Evolutionary conservation across 2,888 invertebrate genomes (phyloP).

Genomic region (Dynastes maya): DNA sequence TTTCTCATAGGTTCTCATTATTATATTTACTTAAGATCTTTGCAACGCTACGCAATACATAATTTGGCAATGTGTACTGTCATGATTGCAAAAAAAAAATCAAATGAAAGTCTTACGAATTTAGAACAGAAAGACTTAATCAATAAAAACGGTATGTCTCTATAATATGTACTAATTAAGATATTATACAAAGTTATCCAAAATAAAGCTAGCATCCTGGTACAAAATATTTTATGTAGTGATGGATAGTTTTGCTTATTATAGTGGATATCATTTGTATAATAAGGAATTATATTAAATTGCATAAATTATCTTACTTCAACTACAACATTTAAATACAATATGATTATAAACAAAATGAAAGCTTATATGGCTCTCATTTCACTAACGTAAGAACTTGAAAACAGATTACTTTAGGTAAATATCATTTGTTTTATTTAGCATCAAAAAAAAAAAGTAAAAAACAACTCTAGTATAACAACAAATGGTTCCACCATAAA

Average conservation of each 20-base stretch:
- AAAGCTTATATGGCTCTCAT: neutral
- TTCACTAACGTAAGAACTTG: neutral
- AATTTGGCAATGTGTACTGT: conserved; percentile 41
- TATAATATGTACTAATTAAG: neutral
- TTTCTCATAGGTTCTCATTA: conserved; percentile 43
- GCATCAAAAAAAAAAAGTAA: too few species aligned
- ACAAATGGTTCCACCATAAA: too few species aligned
- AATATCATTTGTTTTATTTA: too few species aligned
- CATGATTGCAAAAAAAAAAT: conserved; percentile 22
- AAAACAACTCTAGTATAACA: too few species aligned
- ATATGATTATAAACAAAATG: neutral
- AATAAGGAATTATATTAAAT: conserved; percentile 2
- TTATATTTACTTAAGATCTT: conserved; percentile 27
- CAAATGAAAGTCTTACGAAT: neutral
- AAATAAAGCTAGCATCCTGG: neutral
- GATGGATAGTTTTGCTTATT: neutral
- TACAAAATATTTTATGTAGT: neutral
- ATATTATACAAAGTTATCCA: conserved; percentile 3
- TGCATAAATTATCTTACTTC: conserved; percentile 5
- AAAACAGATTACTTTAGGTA: too few species aligned
- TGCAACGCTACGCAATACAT: conserved; percentile 42
- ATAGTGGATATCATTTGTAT: neutral
- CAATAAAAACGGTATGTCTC: neutral
- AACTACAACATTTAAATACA: conserved; percentile 17
- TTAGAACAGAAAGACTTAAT: conserved; percentile 11